A percentile compares a stretch with the other conserved stretches of the same genome.
Conservation (phyloP, 2,888 invertebrate species). For the Drosophila lacicola region DNA sequence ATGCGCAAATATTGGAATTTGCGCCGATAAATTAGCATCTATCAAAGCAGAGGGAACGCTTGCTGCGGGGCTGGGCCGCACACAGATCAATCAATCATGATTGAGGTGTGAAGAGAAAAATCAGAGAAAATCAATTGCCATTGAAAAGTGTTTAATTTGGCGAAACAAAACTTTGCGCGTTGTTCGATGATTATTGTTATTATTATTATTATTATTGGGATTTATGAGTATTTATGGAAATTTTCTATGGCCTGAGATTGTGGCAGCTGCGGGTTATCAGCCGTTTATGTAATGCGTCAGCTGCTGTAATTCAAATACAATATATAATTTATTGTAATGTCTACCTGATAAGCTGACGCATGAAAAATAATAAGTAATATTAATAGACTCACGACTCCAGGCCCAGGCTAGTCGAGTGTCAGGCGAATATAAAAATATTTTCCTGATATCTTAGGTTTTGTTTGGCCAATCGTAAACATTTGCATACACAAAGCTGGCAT, state of each 20-base stretch:
- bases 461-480: constrained; percentile 61
- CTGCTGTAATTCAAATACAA: constrained; percentile 42
- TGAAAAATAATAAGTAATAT: constrained; percentile 61
- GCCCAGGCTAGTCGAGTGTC: constrained; percentile 9
- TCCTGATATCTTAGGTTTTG: constrained; percentile 8
- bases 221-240: constrained; percentile 50
- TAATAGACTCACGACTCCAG: constrained; percentile 22
- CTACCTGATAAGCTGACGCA: constrained; percentile 61
- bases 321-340: constrained; percentile 47
- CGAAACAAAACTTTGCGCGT: constrained; percentile 30
- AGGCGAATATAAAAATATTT: constrained; percentile 18
- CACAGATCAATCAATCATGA: constrained; percentile 51
- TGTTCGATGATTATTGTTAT: constrained; percentile 11
- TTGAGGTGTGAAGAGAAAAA: constrained; percentile 42
- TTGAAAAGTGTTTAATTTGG: constrained; percentile 33
- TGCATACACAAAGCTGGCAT: constrained; percentile 62
- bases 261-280: constrained; percentile 68
- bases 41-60: constrained; percentile 12
- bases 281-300: constrained; percentile 36
- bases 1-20: constrained; percentile 5
- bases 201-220: constrained; percentile 35
- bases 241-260: constrained; percentile 41
- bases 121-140: constrained; percentile 41
- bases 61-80: constrained; percentile 5
- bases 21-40: constrained; percentile 26